Conservation (phyloP, 2,888 invertebrate genomes). For the Tenodera sinensis region DNA sequence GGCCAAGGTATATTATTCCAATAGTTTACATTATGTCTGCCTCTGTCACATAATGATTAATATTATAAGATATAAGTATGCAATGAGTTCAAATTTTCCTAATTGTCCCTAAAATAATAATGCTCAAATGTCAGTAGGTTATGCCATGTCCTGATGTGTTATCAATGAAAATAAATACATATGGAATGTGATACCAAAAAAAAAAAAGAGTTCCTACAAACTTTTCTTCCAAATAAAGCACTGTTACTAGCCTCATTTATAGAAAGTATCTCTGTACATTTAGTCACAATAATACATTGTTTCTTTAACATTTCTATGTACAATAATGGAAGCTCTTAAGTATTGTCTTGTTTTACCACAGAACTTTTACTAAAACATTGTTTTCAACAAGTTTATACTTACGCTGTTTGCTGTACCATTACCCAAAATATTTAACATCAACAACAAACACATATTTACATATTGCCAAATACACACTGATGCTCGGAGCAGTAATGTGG, state of each 20-base stretch:
- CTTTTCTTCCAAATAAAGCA: background rate
- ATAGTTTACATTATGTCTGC: too few relatives aligned
- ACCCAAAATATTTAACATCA: too few relatives aligned
- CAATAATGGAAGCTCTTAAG: constrained; percentile 3
- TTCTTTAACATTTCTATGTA: background rate
- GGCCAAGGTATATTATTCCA: too few relatives aligned
- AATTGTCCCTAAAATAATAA: background rate
- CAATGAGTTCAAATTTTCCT: background rate
- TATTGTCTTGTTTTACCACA: background rate
- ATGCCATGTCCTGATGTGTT: background rate
- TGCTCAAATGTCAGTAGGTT: background rate
- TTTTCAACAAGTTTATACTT: background rate
- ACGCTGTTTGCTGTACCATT: background rate
- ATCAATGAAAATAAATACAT: too few relatives aligned
- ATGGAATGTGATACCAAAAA: background rate
- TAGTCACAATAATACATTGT: background rate
- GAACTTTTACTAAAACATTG: background rate
- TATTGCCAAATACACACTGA: too few relatives aligned
- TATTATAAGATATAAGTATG: background rate
- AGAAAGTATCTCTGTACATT: background rate
- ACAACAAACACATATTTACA: too few relatives aligned
- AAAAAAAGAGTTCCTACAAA: too few relatives aligned
- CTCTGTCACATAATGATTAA: background rate
- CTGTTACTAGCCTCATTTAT: background rate
- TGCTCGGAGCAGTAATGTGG: too few relatives aligned